Evolutionary conservation across 2,888 invertebrate species (phyloP).

Genomic region (Anoncus sp.): DNA sequence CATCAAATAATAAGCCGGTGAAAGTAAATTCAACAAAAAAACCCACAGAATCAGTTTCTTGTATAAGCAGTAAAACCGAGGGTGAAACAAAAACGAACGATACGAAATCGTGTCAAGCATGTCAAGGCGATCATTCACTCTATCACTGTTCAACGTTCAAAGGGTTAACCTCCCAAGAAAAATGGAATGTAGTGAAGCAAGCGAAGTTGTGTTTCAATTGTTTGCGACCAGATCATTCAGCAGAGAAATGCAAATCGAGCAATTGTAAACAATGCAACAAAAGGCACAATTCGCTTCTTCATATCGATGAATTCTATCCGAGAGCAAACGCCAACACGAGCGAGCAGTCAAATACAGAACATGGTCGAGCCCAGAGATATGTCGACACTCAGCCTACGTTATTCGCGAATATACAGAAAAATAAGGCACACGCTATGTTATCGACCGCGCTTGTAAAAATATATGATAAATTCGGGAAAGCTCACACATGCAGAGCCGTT

Average conservation of each 20-base stretch:
- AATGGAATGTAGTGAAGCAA: slow-evolving; percentile 43
- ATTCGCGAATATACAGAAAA: slow-evolving; percentile 6
- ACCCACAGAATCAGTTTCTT: slow-evolving; percentile 17
- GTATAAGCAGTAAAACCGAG: slow-evolving; percentile 41
- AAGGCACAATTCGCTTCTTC: slow-evolving; percentile 41
- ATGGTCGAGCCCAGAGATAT: too few species aligned
- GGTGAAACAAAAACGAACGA: slow-evolving; percentile 15
- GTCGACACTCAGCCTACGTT: neutral
- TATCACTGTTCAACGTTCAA: slow-evolving; percentile 51
- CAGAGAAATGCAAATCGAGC: slow-evolving; percentile 48
- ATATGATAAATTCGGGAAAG: slow-evolving; percentile 46
- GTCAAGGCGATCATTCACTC: slow-evolving; percentile 42
- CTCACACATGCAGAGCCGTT: slow-evolving; percentile 36
- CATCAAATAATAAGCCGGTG: too few species aligned
- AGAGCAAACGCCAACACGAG: slow-evolving; percentile 1
- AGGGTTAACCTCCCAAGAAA: slow-evolving; percentile 41
- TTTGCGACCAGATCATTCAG: slow-evolving; percentile 37
- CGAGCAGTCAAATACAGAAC: neutral
- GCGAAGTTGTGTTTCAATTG: slow-evolving; percentile 50
- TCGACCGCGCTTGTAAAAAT: slow-evolving; percentile 49
- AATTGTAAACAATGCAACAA: slow-evolving; percentile 35
- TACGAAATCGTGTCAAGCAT: slow-evolving; percentile 39
- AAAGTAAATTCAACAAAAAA: neutral
- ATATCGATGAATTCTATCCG: slow-evolving; percentile 50
- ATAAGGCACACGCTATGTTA: slow-evolving; percentile 46